Evolutionary conservation across 1,140 invertebrate species (phyloP).

Genomic region (Plectrocnemia conspersa): DNA sequence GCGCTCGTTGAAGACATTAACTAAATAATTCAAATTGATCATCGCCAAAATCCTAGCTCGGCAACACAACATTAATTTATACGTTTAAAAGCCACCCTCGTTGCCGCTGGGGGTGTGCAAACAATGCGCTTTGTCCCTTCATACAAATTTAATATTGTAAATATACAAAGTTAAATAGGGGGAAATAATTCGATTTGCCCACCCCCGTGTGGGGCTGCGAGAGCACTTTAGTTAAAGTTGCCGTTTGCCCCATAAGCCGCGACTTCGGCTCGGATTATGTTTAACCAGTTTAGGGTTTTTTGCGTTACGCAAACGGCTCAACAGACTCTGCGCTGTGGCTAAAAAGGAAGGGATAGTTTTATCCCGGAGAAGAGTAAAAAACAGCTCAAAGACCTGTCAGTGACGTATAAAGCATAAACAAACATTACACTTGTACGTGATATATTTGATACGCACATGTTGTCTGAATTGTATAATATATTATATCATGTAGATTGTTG

Average conservation of each 20-base stretch:
- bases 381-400: too few relatives aligned
- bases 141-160: conserved; percentile 37
- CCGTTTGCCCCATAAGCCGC: conserved; percentile 17
- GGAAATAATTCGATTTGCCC: conserved; percentile 35
- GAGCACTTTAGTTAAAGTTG: conserved; percentile 28
- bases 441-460: too few relatives aligned
- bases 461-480: too few relatives aligned
- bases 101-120: not conserved
- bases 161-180: conserved; percentile 37
- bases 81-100: not conserved
- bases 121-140: conserved; percentile 23
- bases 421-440: too few relatives aligned
- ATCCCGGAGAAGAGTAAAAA: too few relatives aligned
- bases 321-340: conserved; percentile 7
- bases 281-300: conserved; percentile 35
- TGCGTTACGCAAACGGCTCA: conserved; percentile 29
- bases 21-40: conserved; percentile 10
- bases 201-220: not conserved
- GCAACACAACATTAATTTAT: conserved; percentile 4
- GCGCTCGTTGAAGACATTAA: conserved; percentile 12
- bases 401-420: too few relatives aligned
- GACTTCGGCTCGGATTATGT: conserved; percentile 33
- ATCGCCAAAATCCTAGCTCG: conserved; percentile 2
- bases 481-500: too few relatives aligned
- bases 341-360: too few relatives aligned